Base-by-base conservation (phyloP, 2,113 vertebrate species). In the Macaca fascicularis region DNA sequence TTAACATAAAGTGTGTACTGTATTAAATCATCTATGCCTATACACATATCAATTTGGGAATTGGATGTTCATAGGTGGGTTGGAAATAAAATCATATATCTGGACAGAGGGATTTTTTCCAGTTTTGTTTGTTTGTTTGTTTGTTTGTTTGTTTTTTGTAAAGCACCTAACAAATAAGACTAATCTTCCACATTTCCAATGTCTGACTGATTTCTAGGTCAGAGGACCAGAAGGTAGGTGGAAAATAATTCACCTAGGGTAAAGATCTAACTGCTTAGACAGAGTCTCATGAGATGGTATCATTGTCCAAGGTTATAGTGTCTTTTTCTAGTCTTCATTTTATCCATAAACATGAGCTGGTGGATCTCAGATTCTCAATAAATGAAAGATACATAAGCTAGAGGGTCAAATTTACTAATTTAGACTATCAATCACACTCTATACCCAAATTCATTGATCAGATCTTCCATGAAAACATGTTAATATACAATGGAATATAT, bases 81-180 rank as follows among this genome's bases (percentile, higher is more conserved):
- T 55, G 25, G 27, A 50, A 16, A 80, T 75, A 94, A 97, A 89
- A 85, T 4, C 12, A 14, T 45, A 16, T 38, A 75, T 61, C 11
- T 90, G 9, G 4, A 61, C 14, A 87, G 25, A 76, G 5, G 4
- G 3, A 79, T 81, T 40, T 67, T 78, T 38, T 57, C 27, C 80
- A 22, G 16, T 14, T 92, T 90, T 69, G 64, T 67, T 35, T 52
- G 52, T 67, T 35, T 52, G 52, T 52, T 52, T 52, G 52, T 52
- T 52, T 52, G 45, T 87, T 40, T 14, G 45, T 90, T 81, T 94
- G 64, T 57, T 97, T 92, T 94, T 67, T 84, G 59, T 27, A 40
- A 96, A 94, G n/a, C 69, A 95, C 38, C n/a, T 92, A 79, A 75
- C 19, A 84, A 93, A 35, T 90, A 40, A 87, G 55, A 35, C 79